These are phyloP conservation scores for Crypturellus tataupa DNA, from an alignment of 2,797 vertebrate species.

Conservation along the genomic window DNA sequence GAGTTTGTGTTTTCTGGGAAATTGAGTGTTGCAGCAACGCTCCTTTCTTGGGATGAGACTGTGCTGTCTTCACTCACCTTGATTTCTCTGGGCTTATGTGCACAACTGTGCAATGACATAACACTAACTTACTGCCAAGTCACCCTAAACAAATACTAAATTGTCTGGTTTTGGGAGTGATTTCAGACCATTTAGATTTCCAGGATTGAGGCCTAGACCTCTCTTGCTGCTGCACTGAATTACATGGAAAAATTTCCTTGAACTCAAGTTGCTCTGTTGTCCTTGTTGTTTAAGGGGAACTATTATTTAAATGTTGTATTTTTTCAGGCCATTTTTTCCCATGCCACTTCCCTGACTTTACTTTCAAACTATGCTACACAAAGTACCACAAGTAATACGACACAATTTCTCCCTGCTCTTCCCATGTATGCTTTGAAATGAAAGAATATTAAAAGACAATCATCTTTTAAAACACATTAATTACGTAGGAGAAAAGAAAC, in stretches of 20 bases:
- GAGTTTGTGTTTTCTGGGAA: no score
- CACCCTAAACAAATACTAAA: not conserved
- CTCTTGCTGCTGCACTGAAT: not conserved
- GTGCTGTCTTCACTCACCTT: not conserved
- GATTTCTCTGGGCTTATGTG: not conserved
- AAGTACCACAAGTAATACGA: not conserved
- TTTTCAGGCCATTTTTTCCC: constrained; percentile 1
- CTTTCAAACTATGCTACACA: not conserved
- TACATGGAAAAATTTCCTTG: not conserved
- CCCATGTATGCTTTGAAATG: not conserved
- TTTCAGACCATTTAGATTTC: not conserved
- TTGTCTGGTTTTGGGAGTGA: not conserved
- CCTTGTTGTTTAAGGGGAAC: not conserved
- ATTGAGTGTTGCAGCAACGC: not conserved
- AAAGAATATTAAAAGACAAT: not conserved
- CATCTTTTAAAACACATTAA: not conserved
- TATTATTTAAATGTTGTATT: not conserved
- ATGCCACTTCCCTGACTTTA: not conserved
- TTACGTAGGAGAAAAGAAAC: not conserved
- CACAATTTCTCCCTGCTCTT: not conserved
- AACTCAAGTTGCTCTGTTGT: not conserved
- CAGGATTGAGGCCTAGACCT: not conserved
- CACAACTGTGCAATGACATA: not conserved
- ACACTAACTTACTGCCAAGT: not conserved
- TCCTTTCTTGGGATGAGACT: not conserved